phyloP scores from a whole-genome alignment of 1,140 invertebrate genomes.

The Camponotus vicinus region DNA sequence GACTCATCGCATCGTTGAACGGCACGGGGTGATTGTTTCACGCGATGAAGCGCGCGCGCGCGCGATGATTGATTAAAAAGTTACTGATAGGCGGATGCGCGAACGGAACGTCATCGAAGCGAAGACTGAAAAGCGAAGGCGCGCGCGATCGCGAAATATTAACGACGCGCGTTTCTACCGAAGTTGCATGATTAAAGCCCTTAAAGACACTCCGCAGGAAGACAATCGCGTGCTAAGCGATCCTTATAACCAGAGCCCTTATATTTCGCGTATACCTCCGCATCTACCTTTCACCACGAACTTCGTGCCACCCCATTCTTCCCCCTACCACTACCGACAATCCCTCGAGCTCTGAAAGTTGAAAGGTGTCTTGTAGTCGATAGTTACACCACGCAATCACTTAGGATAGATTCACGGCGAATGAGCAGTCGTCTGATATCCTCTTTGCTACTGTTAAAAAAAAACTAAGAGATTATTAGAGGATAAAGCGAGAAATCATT shows the following conservation, averaged over 20 bases:
- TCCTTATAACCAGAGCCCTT: slow-evolving; percentile 55
- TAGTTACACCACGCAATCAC: slow-evolving; percentile 59
- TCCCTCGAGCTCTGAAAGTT: slow-evolving; percentile 18
- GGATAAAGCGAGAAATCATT: slow-evolving; percentile 20
- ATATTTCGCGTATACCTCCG: slow-evolving; percentile 11
- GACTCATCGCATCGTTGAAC: slow-evolving; percentile 48
- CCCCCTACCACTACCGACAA: background rate
- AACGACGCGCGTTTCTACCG: slow-evolving; percentile 56
- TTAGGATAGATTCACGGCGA: slow-evolving; percentile 41
- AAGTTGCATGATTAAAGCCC: slow-evolving; percentile 69
- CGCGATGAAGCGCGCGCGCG: slow-evolving; percentile 43
- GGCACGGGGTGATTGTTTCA: slow-evolving; percentile 46
- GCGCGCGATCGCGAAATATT: slow-evolving; percentile 57
- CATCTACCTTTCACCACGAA: slow-evolving; percentile 25
- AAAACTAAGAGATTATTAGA: slow-evolving; percentile 8
- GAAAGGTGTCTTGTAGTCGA: slow-evolving; percentile 55
- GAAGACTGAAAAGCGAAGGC: slow-evolving; percentile 28
- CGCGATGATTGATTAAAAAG: slow-evolving; percentile 62
- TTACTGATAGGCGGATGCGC: slow-evolving; percentile 45
- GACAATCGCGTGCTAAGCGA: slow-evolving; percentile 71
- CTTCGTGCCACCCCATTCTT: slow-evolving; percentile 36
- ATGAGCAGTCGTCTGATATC: slow-evolving; percentile 18
- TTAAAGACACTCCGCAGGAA: slow-evolving; percentile 69
- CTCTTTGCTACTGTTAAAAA: slow-evolving; percentile 17
- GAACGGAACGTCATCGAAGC: slow-evolving; percentile 28